Evolutionary conservation across 2,113 vertebrate genomes (phyloP), one percentile per base, ranked within the genome.

Genomic region (Planiliza haematocheilus): DNA sequence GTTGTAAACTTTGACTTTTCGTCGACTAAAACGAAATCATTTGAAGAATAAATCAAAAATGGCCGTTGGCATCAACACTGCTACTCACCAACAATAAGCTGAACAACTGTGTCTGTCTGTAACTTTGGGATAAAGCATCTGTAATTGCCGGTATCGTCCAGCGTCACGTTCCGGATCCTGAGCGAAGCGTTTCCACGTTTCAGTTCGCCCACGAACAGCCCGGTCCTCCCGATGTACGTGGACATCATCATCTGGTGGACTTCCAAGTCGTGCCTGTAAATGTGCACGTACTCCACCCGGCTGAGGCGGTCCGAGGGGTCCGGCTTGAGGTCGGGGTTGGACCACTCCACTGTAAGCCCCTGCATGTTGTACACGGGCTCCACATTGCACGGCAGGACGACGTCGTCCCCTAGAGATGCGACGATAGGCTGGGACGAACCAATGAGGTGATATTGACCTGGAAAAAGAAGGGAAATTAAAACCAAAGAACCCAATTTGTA

Each of bases 61-160:
- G n/a, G n/a, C n/a, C n/a, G n/a, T n/a, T n/a, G 50, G 50, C 7
- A 1, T 9, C 0, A 37, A 14, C 24, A 36, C 11, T 65, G 17
- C 4, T 17, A 17, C 82, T 88, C 51, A 88, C 79, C 68, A 1
- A 88, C 63, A 8, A 60, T 10, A 0, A 86, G 83, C 1, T 1
- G 18, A 3, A 86, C 14, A 0, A 51, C 0, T 0, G 41, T 16
- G 0, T 0, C 0, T 0, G 46, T 7, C 0, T 0, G 6, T 8
- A 80, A 4, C 18, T 36, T 67, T 0, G 81, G 78, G 17, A 84
- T 10, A 24, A 55, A 64, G 16, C 85, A 87, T 0, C 21, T 7
- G 79, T 77, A 87, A 1, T 0, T n/a, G 0, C 79, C 82, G 6
- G 1, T 1, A 4, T 88, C 83, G 0, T 17, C 36, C 0, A n/a